Base-by-base conservation (phyloP, 2,797 vertebrate species). In the Platyrinchus mystaceus region DNA sequence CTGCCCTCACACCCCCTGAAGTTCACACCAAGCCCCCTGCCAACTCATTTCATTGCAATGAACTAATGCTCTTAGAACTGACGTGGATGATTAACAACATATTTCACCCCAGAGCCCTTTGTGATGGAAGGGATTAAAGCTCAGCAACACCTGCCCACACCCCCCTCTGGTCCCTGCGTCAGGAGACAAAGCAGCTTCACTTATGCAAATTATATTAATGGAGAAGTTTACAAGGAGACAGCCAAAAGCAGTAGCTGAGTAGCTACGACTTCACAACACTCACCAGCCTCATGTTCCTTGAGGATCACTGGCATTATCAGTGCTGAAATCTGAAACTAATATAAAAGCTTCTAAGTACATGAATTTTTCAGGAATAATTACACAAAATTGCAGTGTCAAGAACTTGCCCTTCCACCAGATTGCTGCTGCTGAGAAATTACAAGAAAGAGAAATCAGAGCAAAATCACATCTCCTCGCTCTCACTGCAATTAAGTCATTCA, bases 311-410 rank as follows among this genome's bases (percentile, higher is more conserved):
- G 81, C 88, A 37, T 85, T 64, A 83, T 60, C 75, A 13, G 7
- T 4, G 14, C 71, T 68, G 89, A 89, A 94, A 95, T 70, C 60
- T 74, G 84, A 95, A 92, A 76, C 70, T 55, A 67, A 89, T 55
- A 88, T 24, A 90, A 95, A 94, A 89, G 90, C 90, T 52, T 89
- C 92, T 64, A 70, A 94, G 90, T 28, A 84, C 87, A 78, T 62
- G 77, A 71, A 58, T 94, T 93, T 94, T 87, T 73, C 93, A 93
- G 68, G 78, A 94, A 93, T 94, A 92, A 91, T 91, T 68, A 52
- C 58, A 30, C 41, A 56, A 84, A 83, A 71, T 9, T 67, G 93
- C 28, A 64, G 83, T 39, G 78, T 77, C 87, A 85, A 90, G 92
- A 84, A 83, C 82, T 63, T 91, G 81, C 93, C 90, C 93, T 92